Conservation (phyloP, 2,113 vertebrate species). For the Chinchilla lanigera region DNA sequence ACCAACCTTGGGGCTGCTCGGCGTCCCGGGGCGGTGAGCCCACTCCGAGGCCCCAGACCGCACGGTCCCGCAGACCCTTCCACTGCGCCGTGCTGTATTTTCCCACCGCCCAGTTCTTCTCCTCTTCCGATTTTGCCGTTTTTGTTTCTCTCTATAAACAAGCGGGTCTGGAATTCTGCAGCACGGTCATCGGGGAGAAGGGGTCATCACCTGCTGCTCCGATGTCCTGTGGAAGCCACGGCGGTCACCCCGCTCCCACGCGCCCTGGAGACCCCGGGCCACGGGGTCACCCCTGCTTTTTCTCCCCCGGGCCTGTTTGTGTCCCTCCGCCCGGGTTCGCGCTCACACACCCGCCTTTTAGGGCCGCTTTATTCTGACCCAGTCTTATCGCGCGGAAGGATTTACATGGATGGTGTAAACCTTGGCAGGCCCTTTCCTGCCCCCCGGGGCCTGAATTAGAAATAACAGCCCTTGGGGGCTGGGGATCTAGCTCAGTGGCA, state of each 20-base stretch:
- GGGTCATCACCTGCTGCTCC: not conserved
- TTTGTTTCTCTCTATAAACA: slow-evolving; percentile 7
- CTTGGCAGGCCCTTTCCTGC: not conserved
- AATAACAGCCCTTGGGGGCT: not conserved
- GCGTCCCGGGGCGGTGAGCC: slow-evolving; percentile 55
- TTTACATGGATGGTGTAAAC: slow-evolving; percentile 75
- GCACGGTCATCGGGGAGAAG: not conserved
- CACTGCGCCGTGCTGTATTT: not conserved
- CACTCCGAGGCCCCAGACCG: slow-evolving; percentile 72
- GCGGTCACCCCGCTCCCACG: not conserved
- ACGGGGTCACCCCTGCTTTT: not conserved
- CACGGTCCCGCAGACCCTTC: not conserved
- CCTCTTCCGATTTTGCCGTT: not conserved
- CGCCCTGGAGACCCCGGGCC: not conserved
- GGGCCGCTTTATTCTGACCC: slow-evolving; percentile 49
- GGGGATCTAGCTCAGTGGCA: no score
- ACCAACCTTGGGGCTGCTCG: not conserved
- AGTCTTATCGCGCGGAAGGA: slow-evolving; percentile 70
- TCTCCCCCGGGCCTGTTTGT: slow-evolving; percentile 23
- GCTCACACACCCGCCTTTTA: not conserved
- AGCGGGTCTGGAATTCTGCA: slow-evolving; percentile 18
- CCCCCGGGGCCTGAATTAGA: slow-evolving; percentile 37
- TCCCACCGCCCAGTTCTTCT: not conserved
- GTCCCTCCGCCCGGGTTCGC: not conserved
- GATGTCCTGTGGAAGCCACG: not conserved